phyloP scores from a whole-genome alignment of 2,113 vertebrate genomes.

The Terrapene triunguis region DNA sequence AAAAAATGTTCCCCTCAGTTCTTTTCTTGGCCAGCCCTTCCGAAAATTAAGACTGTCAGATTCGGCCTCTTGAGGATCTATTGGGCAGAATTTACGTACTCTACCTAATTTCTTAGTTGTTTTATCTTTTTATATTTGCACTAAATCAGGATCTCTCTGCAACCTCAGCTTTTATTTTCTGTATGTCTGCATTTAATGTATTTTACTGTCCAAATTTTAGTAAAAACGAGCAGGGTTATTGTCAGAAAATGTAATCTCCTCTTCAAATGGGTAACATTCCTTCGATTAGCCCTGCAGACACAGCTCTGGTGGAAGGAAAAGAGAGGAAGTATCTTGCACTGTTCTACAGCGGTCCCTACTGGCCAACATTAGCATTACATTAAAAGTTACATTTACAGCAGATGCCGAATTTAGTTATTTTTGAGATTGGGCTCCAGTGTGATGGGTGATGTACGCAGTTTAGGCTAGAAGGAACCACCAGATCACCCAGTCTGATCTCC shows the following conservation, averaged over 20 bases:
- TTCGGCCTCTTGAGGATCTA: not conserved
- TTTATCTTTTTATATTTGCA: conserved; percentile 60
- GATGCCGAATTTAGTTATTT: not conserved
- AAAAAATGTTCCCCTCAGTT: not conserved
- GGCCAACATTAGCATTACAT: rapidly evolving
- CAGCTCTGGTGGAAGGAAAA: not conserved
- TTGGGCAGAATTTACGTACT: not conserved
- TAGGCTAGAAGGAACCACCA: not conserved
- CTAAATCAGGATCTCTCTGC: conserved; percentile 37
- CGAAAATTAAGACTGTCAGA: not conserved
- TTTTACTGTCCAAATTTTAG: conserved; percentile 61
- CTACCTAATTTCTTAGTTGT: conserved; percentile 44
- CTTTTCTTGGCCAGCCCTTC: not conserved
- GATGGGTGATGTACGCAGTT: not conserved
- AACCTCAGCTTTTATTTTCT: conserved; percentile 60
- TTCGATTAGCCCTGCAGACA: not conserved
- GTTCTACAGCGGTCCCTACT: not conserved
- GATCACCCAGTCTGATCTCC: not conserved
- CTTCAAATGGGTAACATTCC: not conserved
- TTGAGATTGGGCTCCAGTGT: too few species aligned
- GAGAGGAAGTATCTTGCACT: too few species aligned
- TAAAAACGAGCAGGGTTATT: not conserved
- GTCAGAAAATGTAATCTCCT: not conserved
- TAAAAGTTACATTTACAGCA: not conserved
- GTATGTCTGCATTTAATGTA: conserved; percentile 54